phyloP scores from a whole-genome alignment of 2,797 vertebrate species.

The Sebastes trivittatus region DNA sequence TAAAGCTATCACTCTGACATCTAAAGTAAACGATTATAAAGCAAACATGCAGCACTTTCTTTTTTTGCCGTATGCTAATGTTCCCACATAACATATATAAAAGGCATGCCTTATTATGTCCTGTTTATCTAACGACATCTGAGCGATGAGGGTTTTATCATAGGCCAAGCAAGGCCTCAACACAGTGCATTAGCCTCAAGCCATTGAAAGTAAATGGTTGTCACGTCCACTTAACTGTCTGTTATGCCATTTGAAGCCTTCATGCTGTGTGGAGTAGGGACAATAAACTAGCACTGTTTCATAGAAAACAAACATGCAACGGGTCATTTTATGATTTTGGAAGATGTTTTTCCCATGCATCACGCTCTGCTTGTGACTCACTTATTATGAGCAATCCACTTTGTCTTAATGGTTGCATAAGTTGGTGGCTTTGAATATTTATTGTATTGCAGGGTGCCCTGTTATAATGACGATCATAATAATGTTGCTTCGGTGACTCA shows the following conservation, averaged over 20 bases:
- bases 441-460: not conserved
- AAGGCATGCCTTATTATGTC: not conserved
- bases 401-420: not conserved
- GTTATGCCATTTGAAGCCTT: slow-evolving; percentile 46
- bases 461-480: not conserved
- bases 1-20: slow-evolving; percentile 52
- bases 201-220: slow-evolving; percentile 58
- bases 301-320: not conserved
- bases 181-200: slow-evolving; percentile 31
- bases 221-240: slow-evolving; percentile 56
- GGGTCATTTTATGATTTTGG: not conserved
- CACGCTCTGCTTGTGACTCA: not conserved
- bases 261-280: slow-evolving; percentile 6
- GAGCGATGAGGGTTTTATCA: slow-evolving; percentile 37
- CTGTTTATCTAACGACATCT: slow-evolving; percentile 43
- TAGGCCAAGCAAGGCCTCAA: not conserved
- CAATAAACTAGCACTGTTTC: not conserved
- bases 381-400: not conserved
- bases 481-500: slow-evolving; percentile 14
- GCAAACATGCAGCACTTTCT: slow-evolving; percentile 1
- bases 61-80: not conserved
- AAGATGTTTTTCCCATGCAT: not conserved
- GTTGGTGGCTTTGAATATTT: slow-evolving; percentile 18
- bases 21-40: slow-evolving; percentile 41
- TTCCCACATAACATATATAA: not conserved